phyloP scores from a whole-genome alignment of 2,888 invertebrate genomes.

The Dryocosmus kuriphilus region DNA sequence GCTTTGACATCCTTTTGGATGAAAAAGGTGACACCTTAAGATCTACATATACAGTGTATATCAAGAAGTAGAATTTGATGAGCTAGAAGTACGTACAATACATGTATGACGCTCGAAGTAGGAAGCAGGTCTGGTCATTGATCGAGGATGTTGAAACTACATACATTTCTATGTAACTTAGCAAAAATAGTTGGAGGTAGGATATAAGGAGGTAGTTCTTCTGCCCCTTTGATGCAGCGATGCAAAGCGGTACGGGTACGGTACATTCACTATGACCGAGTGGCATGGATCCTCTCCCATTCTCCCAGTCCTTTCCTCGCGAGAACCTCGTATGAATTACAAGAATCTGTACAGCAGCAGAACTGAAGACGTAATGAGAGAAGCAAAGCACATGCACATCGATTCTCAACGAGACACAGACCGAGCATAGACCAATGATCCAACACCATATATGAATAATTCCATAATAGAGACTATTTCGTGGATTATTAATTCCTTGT shows the following conservation, averaged over 20 bases:
- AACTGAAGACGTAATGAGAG: conserved; percentile 17
- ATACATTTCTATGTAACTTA: background rate
- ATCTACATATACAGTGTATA: too few species aligned
- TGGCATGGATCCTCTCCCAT: conserved; percentile 69
- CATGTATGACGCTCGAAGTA: background rate
- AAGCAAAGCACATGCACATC: conserved; percentile 22
- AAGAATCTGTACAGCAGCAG: conserved; percentile 46
- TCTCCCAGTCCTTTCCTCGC: conserved; percentile 61
- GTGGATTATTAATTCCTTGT: conserved; percentile 30
- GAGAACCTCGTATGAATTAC: conserved; percentile 51
- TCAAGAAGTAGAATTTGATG: background rate
- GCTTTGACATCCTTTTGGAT: too few species aligned
- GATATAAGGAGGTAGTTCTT: conserved; percentile 51
- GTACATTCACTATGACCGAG: conserved; percentile 76
- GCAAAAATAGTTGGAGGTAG: conserved; percentile 43
- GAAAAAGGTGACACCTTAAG: too few species aligned
- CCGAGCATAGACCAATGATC: conserved; percentile 3
- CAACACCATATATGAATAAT: conserved; percentile 29
- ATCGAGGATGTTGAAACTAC: background rate
- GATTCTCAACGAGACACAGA: conserved; percentile 27
- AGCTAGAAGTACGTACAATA: background rate
- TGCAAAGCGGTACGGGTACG: conserved; percentile 57
- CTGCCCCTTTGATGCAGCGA: conserved; percentile 52
- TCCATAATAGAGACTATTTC: conserved; percentile 20
- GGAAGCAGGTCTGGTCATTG: background rate